Percentiles rank a stretch among this genome's conserved stretches.
Conservation (phyloP, 2,888 invertebrate genomes). For the Nycteola revayana region DNA sequence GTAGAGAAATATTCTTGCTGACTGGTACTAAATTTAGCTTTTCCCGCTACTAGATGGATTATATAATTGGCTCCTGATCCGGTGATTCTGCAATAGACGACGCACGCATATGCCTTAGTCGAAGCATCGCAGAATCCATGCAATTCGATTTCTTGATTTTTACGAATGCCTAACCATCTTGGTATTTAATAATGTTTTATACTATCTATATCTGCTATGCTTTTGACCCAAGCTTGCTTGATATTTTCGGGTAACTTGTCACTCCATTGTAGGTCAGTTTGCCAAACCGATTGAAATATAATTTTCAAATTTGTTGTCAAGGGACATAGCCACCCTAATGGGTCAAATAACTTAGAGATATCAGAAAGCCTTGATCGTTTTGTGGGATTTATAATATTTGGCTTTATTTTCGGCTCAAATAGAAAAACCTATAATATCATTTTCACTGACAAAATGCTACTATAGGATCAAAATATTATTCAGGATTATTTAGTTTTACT, state of each 20-base stretch:
- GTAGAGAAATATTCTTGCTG: neutral
- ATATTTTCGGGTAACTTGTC: neutral
- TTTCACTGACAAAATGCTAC: too few relatives aligned
- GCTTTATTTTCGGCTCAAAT: neutral
- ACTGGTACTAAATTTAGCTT: neutral
- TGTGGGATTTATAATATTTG: neutral
- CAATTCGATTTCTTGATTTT: neutral
- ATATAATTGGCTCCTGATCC: neutral
- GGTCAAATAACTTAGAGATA: neutral
- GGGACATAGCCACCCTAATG: neutral
- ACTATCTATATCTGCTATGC: neutral
- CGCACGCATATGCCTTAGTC: neutral
- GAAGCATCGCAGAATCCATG: neutral
- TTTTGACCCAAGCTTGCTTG: neutral
- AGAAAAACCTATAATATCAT: too few relatives aligned
- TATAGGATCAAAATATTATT: too few relatives aligned
- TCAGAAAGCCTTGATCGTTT: neutral
- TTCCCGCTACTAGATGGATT: neutral
- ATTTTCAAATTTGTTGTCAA: neutral
- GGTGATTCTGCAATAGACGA: neutral
- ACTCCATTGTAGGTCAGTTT: neutral
- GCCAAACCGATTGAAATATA: neutral
- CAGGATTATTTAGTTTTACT: too few relatives aligned
- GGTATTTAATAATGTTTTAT: neutral
- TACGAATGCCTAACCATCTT: neutral